A percentile compares a stretch with the other conserved stretches of the same genome.
phyloP scores from a whole-genome alignment of 2,888 invertebrate genomes.

The Brenthis ino region DNA sequence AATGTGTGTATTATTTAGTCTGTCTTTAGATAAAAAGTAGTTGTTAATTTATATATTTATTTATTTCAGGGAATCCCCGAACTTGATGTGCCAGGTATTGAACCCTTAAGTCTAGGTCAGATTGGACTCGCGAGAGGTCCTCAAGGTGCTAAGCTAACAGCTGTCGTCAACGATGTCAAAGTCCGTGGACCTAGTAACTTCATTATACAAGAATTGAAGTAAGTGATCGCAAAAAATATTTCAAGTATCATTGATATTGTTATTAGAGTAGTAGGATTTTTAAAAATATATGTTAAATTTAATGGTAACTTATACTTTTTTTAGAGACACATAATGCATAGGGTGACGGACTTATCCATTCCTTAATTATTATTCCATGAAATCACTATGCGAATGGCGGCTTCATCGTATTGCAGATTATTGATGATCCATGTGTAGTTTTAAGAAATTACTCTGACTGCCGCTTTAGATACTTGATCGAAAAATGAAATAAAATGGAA shows the following conservation, averaged over 20 bases:
- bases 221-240: constrained; percentile 46
- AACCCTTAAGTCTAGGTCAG: constrained; percentile 84
- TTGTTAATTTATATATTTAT: neutral
- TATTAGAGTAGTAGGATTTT: neutral
- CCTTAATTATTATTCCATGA: too few relatives aligned
- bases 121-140: constrained; percentile 84
- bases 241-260: neutral
- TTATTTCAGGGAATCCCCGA: constrained; percentile 84
- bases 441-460: too few relatives aligned
- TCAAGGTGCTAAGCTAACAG: constrained; percentile 81
- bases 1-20: neutral
- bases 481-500: too few relatives aligned
- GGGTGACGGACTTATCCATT: too few relatives aligned
- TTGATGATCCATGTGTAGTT: too few relatives aligned
- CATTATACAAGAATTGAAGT: constrained; percentile 83
- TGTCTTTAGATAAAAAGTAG: neutral
- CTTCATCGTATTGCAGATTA: too few relatives aligned
- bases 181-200: constrained; percentile 84
- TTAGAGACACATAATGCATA: too few relatives aligned
- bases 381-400: too few relatives aligned
- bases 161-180: constrained; percentile 83
- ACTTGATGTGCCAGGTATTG: constrained; percentile 85
- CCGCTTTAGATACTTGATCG: too few relatives aligned
- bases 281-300: too few relatives aligned
- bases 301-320: too few relatives aligned